Base-by-base conservation (phyloP, 2,888 invertebrate genomes). In the Hypena proboscidalis region DNA sequence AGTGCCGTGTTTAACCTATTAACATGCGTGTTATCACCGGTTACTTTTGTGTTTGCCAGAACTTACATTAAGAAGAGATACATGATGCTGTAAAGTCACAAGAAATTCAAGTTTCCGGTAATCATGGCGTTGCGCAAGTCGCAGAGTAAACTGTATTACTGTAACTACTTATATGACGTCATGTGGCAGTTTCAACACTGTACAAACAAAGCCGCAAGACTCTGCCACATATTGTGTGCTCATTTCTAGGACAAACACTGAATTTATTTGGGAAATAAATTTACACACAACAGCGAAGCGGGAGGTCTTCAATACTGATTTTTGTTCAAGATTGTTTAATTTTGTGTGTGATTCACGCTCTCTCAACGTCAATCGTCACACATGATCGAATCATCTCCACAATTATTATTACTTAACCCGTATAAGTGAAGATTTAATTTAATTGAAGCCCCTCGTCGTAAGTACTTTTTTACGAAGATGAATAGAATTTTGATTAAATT, bases 231-330 rank as follows among this genome's bases (percentile, higher is more conserved):
- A 70, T 70, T 71, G 73, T 80, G 83, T 69, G 74, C 88, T 77
- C 85, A 83, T 82, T 87, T 80, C 66, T 62, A 74, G 70, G 70
- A 68, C 74, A 80, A 79, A 80, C 77, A 77, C 76, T 71, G 69
- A 67, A 67, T 67, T 69, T 59, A 74, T 74, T 77, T 70, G 60
- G 66, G 64, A 63, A 63, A 72, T 70, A 60, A 58, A 61, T 59
- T 70, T 65, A 62, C 62, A 66, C 67, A 64, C 50, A 57, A 54
- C 51, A 63, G 41, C 56, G 33, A 33, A 58, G 51, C 54, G 58
- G 48, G 58, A 49, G 62, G 57, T 65, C 58, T 50, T 53, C 42
- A 56, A 49, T 44, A 56, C 40, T 45, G 31, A 58, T 55, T 57
- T 39, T 30, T 43, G 48, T 54, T 58, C 51, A 56, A 45, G 43